Base-by-base conservation (phyloP, 2,113 vertebrate species). In the Odocoileus hemionus region DNA sequence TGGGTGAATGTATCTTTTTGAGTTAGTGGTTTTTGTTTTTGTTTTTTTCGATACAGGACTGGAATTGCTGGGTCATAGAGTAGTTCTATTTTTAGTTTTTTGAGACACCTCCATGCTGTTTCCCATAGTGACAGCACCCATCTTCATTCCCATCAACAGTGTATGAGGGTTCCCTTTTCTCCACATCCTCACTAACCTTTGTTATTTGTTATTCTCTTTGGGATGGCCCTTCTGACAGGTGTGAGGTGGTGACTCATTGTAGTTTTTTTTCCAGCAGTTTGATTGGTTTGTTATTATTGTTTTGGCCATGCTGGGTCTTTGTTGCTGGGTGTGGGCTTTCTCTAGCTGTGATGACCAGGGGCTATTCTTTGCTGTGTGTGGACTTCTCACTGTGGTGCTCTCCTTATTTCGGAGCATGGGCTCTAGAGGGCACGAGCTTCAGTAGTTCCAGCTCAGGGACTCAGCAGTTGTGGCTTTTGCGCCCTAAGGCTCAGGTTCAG, bases 221-320 rank as follows among this genome's bases (percentile, higher is more conserved):
- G 52, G 12, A 83, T 15, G 50, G 50, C 79, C 79, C 25, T 54
- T n/a, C 79, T 83, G 79, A 36, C 33, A 36, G 50, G 19, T 54
- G 50, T 54, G 79, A 54, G 33, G 33, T 36, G 79, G 54, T 13
- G 17, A 23, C 47, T 80, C 78, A 19, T 79, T 21, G 30, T 36
- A 21, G 79, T 7, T 54, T 83, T 54, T 23, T 26, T 23, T 43
- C 26, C 15, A 43, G 39, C 39, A 5, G 0, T 43, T 43, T 26
- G 15, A 7, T 13, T 76, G 36, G 70, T 43, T 76, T 76, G 7
- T 14, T 43, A 0, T 43, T 23, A 4, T 39, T 15, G 39, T 15
- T 39, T 14, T 26, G 39, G 23, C 23, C 0, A 0, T 4, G 39
- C 39, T 39, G 70, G 7, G 11, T 76, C 70, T 76, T 2, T 26